Conservation (phyloP, 35 echinoderm and acorn worm species). For the Apostichopus californicus region DNA sequence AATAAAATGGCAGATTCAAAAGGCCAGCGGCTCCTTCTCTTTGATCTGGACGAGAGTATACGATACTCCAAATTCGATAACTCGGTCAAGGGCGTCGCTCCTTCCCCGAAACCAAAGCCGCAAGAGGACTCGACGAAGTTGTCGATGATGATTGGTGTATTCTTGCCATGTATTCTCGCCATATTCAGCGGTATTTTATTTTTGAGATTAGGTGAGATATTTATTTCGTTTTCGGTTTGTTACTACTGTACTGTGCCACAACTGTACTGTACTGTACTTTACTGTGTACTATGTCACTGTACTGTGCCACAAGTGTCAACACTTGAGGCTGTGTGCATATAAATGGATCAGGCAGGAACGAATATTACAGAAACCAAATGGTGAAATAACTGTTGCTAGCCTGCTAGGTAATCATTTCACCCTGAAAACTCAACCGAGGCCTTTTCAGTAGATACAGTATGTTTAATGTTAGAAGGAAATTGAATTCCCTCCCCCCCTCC, state of each 20-base stretch:
- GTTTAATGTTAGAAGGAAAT: no score
- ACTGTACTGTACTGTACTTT: no score
- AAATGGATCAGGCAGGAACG: no score
- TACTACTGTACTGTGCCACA: not conserved
- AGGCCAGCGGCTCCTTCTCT: constrained; percentile 6
- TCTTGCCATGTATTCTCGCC: constrained; percentile 92
- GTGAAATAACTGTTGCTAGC: no score
- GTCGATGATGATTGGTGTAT: constrained; percentile 84
- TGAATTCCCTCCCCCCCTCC: no score
- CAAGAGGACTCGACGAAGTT: constrained; percentile 48
- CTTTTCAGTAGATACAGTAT: no score
- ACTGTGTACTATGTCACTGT: no score
- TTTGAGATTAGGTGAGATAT: constrained; percentile 83
- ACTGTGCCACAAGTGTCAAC: no score
- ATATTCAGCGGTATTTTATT: constrained; percentile 98
- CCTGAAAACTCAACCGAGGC: no score
- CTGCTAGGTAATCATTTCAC: no score
- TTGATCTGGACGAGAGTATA: constrained; percentile 53
- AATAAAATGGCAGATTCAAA: constrained; percentile 8
- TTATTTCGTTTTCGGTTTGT: not conserved
- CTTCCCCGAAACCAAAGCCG: not conserved
- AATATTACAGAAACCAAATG: no score
- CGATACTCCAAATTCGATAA: constrained; percentile 18
- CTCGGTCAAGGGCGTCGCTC: not conserved
- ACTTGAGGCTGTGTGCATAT: no score